phyloP scores from a whole-genome alignment of 2,113 vertebrate genomes.

The Centropus unirufus region DNA sequence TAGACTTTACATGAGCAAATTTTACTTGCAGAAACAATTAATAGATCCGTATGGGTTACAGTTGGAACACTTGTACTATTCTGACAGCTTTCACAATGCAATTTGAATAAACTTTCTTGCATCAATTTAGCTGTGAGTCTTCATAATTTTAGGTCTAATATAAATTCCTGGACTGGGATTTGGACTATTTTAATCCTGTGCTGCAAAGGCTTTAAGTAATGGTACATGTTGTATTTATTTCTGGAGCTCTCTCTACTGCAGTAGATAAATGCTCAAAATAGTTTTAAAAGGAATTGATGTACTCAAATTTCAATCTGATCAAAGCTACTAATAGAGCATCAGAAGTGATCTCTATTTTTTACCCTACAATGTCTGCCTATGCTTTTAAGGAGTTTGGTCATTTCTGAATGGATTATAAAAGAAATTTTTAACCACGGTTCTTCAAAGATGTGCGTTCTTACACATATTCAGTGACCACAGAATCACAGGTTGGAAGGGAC shows the following conservation, averaged over 20 bases:
- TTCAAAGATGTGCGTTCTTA: not conserved
- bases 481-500: not conserved
- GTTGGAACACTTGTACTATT: not conserved
- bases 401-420: not conserved
- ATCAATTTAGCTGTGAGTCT: conserved; percentile 18
- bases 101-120: conserved; percentile 5
- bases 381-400: not conserved
- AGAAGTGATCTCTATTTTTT: not conserved
- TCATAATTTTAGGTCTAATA: not conserved
- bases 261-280: not conserved
- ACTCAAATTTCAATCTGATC: not conserved
- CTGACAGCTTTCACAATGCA: conserved; percentile 27
- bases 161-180: not conserved
- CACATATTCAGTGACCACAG: not conserved
- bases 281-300: not conserved
- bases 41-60: not conserved
- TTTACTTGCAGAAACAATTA: conserved; percentile 14
- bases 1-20: not conserved
- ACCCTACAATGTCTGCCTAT: not conserved
- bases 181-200: not conserved
- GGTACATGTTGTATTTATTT: not conserved
- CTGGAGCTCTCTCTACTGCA: not conserved
- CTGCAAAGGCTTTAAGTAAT: not conserved
- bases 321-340: not conserved
- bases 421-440: not conserved